phyloP scores from a whole-genome alignment of 2,797 vertebrate genomes.

The Echeneis naucrates region DNA sequence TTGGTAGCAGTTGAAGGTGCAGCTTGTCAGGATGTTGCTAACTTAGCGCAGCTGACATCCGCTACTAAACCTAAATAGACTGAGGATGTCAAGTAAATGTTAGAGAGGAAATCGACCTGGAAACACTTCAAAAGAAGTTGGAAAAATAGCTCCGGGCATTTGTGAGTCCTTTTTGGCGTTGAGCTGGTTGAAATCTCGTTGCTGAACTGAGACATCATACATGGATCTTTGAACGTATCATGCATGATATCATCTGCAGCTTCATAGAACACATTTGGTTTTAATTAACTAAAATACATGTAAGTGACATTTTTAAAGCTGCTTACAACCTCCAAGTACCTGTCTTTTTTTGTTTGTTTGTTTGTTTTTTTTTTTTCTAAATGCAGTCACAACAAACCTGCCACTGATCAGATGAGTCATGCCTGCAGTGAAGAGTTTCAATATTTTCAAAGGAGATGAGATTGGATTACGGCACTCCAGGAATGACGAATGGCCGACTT shows the following conservation, averaged over 20 bases:
- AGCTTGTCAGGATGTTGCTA: conserved; percentile 49
- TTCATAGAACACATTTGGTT: neutral
- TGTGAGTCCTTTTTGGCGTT: neutral
- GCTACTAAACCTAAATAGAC: conserved; percentile 40
- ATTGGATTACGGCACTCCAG: conserved; percentile 26
- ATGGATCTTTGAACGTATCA: neutral
- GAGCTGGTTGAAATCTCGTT: neutral
- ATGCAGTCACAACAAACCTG: conserved; percentile 37
- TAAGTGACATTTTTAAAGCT: conserved; percentile 29
- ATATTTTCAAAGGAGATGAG: conserved; percentile 45
- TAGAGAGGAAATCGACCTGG: conserved; percentile 11
- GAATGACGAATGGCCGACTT: conserved; percentile 30
- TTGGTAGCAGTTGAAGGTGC: conserved; percentile 16
- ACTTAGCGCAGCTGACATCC: conserved; percentile 44
- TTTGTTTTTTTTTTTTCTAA: conserved; percentile 26
- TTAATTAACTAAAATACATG: conserved; percentile 26
- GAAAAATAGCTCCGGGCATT: conserved; percentile 14
- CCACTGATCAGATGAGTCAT: conserved; percentile 24
- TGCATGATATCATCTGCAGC: neutral
- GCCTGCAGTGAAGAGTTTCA: conserved; percentile 26
- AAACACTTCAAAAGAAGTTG: neutral
- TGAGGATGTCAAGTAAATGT: conserved; percentile 9
- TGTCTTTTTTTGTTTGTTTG: too few species aligned
- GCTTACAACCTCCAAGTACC: neutral
- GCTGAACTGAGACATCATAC: neutral